phyloP scores from a whole-genome alignment of 92 coral and sea anemone genomes.

The Palythoa heliodiscus region DNA sequence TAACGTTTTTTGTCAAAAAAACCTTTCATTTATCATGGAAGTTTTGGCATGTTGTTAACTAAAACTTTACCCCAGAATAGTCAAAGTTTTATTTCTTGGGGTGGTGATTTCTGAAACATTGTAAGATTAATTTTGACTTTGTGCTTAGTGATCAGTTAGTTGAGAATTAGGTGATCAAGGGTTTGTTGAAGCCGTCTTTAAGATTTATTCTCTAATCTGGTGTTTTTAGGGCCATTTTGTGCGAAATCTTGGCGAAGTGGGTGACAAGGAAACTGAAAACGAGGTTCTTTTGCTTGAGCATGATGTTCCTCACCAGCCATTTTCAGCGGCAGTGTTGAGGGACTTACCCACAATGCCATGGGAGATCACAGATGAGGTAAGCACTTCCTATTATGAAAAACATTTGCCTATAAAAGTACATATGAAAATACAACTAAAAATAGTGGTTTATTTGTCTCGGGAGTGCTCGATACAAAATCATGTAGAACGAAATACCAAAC shows the following conservation, averaged over 20 bases:
- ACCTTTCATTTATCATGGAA: too few relatives aligned
- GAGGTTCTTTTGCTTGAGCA: slow-evolving; percentile 92
- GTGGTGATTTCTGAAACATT: too few relatives aligned
- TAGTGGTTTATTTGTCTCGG: too few relatives aligned
- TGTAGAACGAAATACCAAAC: too few relatives aligned
- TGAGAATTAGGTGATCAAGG: not conserved
- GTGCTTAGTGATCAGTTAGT: not conserved
- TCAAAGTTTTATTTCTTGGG: too few relatives aligned
- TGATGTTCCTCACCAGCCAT: slow-evolving; percentile 92
- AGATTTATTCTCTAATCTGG: not conserved
- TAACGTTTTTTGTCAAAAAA: too few relatives aligned
- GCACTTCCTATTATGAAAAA: not conserved
- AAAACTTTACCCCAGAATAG: too few relatives aligned
- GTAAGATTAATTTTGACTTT: too few relatives aligned
- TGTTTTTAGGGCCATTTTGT: slow-evolving; percentile 91
- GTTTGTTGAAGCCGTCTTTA: not conserved
- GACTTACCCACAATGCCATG: slow-evolving; percentile 95
- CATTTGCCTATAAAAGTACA: too few relatives aligned
- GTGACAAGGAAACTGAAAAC: slow-evolving; percentile 95
- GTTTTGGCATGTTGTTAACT: too few relatives aligned
- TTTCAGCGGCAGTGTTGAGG: slow-evolving; percentile 88
- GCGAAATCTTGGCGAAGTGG: slow-evolving; percentile 92
- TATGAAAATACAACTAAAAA: too few relatives aligned
- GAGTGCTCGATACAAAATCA: too few relatives aligned
- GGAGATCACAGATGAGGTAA: slow-evolving; percentile 92